Base-by-base conservation (phyloP, 2,888 invertebrate genomes). In the Morinoia aosen region DNA sequence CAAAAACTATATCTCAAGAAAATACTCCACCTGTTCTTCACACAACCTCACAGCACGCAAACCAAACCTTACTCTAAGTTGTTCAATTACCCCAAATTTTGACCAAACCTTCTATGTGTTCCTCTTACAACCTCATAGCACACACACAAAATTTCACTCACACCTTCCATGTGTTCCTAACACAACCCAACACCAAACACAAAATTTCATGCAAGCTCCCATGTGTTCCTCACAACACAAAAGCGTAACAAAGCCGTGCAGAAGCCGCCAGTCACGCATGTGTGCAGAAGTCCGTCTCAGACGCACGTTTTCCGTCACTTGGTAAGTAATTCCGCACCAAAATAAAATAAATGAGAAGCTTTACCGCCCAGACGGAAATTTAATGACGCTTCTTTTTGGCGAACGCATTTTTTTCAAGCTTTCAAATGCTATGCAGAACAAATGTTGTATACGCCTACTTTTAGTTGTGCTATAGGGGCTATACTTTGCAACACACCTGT, bases 271-370 rank as follows among this genome's bases (percentile, higher is more conserved):
- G 93, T 93, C 93, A 93, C 33, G 39, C 57, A 10, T 93, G 93
- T 57, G 57, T 57, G 93, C 93, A 33, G 10, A 93, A 16, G 57
- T 58, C 12, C 57, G 39, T 93, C 93, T 93, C 25, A 5, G 33
- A 11, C 57, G 11, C 57, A 93, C 57, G 93, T 93, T 19, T 93
- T 93, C 57, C 93, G 93, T 93, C 93, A 57, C 93, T 57, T 56
- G 93, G 57, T 48, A 93, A 93, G 57, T 93, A 93, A 93, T 93
- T 56, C 57, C 57, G 11, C 12, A 40, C 40, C 93, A 16, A 93
- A 93, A 93, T 93, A 57, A 93, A 57, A 93, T 93, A 93, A 93
- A 93, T 93, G 93, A 48, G 93, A 93, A 25, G 58, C 16, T 16
- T 93, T 93, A 57, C 93, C 58, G 33, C 56, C n/a, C 19, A 56